Evolutionary conservation across 2,888 invertebrate species (phyloP), one percentile per base, ranked within the genome.

Genomic region (Lucinisca nassula): DNA sequence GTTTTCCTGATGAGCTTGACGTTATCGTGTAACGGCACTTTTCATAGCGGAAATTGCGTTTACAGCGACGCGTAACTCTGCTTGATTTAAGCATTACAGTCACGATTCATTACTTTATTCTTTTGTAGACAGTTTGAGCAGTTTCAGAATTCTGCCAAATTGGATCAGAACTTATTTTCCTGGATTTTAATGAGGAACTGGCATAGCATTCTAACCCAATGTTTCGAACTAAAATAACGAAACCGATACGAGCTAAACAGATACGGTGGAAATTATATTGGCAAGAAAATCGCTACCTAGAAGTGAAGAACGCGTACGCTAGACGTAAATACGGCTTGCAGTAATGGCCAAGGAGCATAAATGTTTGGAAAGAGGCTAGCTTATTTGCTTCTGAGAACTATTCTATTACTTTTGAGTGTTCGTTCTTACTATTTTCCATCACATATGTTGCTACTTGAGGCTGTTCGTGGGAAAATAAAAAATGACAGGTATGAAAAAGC

Each of bases 181-280:
- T n/a, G n/a, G n/a, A 12, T 67, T 67, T 67, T 67, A 67, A 67
- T 67, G 67, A 67, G 67, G 32, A 67, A 67, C 35, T 67, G 67
- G 67, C 67, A 67, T 30, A 30, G 1, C 8, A 30, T 35, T 67
- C 35, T 14, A 2, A 35, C 14, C 35, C 27, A 21, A 67, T 2
- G 2, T 67, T 6, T 21, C 6, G 67, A 24, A 32, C 67, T 17
- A 27, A 67, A 67, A 67, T 30, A 67, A 35, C 27, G 58, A 67
- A 67, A 30, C 67, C 35, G 35, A 67, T 67, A 35, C 67, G 24
- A 61, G n/a, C 3, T 17, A 30, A 67, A 67, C 67, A 67, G 67
- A 67, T 35, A 67, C 21, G 35, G 32, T n/a, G 67, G 67, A 67
- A 67, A 67, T 67, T 35, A 30, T 67, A 67, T 67, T 67, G 67